These are phyloP conservation scores for Anas acuta DNA, from an alignment of 2,797 vertebrate species.

Conservation along the genomic window DNA sequence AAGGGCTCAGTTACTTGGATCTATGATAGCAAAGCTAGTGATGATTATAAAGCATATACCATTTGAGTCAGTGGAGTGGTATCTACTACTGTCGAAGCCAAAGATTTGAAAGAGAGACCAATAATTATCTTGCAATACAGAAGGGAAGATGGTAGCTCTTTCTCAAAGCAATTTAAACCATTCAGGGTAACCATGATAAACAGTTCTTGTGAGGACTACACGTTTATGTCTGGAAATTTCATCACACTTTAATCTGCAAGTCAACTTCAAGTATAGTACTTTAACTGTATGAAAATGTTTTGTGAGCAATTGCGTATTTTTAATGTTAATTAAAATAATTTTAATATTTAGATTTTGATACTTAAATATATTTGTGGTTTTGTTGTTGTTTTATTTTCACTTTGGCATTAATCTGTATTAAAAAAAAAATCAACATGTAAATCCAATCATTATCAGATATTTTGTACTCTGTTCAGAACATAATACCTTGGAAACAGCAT, in stretches of 20 bases:
- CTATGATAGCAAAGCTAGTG: background rate
- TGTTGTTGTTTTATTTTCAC: background rate
- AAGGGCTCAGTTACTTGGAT: fast-evolving
- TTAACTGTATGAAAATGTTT: background rate
- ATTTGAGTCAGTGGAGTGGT: background rate
- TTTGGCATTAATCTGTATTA: background rate
- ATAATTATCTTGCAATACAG: background rate
- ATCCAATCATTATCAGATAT: background rate
- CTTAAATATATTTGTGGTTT: too few species aligned
- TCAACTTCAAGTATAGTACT: background rate
- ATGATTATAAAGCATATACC: background rate
- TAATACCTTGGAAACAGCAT: background rate
- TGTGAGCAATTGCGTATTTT: background rate
- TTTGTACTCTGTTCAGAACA: background rate
- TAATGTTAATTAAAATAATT: background rate
- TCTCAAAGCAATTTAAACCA: background rate
- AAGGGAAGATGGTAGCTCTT: background rate
- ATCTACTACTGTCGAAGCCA: background rate
- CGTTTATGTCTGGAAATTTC: background rate
- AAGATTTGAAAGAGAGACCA: background rate
- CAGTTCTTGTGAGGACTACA: background rate
- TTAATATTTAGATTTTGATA: background rate
- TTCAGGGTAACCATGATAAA: background rate
- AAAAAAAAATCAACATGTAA: background rate
- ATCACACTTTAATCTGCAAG: background rate